These are phyloP conservation scores for Drosophila sordidapex DNA, from an alignment of 2,888 invertebrate genomes.

Conservation along the genomic window DNA sequence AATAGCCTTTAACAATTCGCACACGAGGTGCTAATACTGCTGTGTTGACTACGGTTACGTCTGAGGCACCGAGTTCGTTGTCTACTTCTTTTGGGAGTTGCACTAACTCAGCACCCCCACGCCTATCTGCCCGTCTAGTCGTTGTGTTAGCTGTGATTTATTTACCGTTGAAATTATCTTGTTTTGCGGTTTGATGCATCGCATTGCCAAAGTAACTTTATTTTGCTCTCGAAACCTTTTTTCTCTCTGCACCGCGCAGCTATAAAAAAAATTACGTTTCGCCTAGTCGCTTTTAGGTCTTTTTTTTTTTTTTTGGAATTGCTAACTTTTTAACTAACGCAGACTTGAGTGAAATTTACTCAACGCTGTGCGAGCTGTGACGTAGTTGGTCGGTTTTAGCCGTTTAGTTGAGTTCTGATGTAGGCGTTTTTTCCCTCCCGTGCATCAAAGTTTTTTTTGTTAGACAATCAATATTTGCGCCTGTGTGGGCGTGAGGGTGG, in stretches of 20 bases:
- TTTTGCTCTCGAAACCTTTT: conserved; percentile 79
- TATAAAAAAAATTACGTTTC: conserved; percentile 73
- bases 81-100: conserved; percentile 61
- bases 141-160: conserved; percentile 77
- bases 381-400: conserved; percentile 15
- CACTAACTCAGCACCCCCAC: conserved; percentile 22
- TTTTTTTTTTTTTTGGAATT: conserved; percentile 40
- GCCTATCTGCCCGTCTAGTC: conserved; percentile 13
- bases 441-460: conserved; percentile 61
- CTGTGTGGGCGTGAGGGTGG: conserved; percentile 34
- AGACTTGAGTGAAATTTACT: conserved; percentile 79
- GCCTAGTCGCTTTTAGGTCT: conserved; percentile 18
- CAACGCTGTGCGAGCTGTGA: conserved; percentile 39
- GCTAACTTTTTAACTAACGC: conserved; percentile 77
- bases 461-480: conserved; percentile 77
- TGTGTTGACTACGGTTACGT: conserved; percentile 44
- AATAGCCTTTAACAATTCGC: conserved; percentile 73
- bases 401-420: conserved; percentile 7
- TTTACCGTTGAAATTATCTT: conserved; percentile 83
- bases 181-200: conserved; percentile 81
- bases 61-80: conserved; percentile 39
- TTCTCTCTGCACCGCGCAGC: conserved; percentile 61
- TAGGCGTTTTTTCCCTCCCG: conserved; percentile 51
- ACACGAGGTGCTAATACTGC: conserved; percentile 71
- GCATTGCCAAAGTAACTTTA: conserved; percentile 78